A percentile compares a stretch with the other conserved stretches of the same genome.
Evolutionary conservation across 1,140 invertebrate genomes (phyloP).

Genomic region (Bombus waltoni): DNA sequence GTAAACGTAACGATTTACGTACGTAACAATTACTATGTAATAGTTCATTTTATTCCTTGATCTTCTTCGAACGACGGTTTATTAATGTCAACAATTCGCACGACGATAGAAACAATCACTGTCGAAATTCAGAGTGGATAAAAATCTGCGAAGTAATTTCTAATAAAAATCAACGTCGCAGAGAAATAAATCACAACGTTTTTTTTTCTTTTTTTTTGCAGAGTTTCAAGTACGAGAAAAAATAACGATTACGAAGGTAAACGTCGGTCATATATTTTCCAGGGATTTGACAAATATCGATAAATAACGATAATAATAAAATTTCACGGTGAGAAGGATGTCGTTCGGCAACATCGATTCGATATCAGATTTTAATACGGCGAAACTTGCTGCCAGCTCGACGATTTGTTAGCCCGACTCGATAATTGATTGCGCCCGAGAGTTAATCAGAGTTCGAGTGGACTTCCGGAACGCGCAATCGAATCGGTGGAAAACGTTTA

Average conservation of each 20-base stretch:
- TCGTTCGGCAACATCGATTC: background rate
- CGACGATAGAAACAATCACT: too few species aligned
- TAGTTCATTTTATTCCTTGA: too few species aligned
- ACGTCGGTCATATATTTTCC: background rate
- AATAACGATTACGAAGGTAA: background rate
- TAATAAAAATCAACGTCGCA: too few species aligned
- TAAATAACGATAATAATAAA: background rate
- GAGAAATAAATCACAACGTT: too few species aligned
- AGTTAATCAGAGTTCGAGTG: conserved; percentile 31
- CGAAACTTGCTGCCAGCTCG: conserved; percentile 10
- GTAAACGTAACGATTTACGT: too few species aligned
- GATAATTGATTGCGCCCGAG: conserved; percentile 24
- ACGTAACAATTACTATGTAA: too few species aligned
- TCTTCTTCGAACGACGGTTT: too few species aligned
- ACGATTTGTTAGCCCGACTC: conserved; percentile 16
- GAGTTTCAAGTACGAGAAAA: background rate
- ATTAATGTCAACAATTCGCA: too few species aligned
- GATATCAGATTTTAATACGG: conserved; percentile 33
- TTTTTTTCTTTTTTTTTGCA: background rate
- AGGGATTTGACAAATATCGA: background rate
- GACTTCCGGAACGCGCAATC: background rate
- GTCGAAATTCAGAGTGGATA: too few species aligned
- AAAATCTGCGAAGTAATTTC: too few species aligned
- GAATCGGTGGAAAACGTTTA: background rate
- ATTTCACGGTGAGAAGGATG: background rate